Evolutionary conservation across 2,888 invertebrate genomes (phyloP), one percentile per base, ranked within the genome.

Genomic region (Cremastobaeus sp.): DNA sequence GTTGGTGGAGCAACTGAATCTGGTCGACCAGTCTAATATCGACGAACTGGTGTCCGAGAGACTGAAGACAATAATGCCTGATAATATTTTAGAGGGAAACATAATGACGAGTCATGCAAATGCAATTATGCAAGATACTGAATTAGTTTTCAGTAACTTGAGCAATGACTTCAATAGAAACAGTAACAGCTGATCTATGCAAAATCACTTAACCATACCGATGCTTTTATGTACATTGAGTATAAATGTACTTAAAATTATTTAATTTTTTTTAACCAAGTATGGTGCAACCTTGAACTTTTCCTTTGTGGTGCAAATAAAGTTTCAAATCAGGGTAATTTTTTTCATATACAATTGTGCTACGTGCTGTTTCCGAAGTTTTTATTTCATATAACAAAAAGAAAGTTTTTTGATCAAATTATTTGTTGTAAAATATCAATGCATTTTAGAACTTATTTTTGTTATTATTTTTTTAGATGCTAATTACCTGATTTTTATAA

Each of bases 91-190:
- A 25, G 86, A 85, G 17, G 81, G 79, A 21, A 84, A 83, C 81
- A 79, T 86, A 45, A 82, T 85, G 64, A 60, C 82, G 8, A 83
- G 80, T 64, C 82, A 81, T 75, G 71, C 83, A 1, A 83, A 83
- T 76, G 8, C 59, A 0, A 75, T 71, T 15, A 70, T 70, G 59
- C 77, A 84, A 54, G 85, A 85, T 28, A 76, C 85, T 0, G 86
- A 87, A 39, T 78, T 87, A 8, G 87, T 86, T 77, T 88, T 88
- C 68, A 86, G 84, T 30, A 85, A 84, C 34, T 77, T 88, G 14
- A 86, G 84, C 48, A 85, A 86, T 57, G 86, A 88, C 76, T 88
- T 88, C 50, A 85, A 83, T 65, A 79, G 85, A 65, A 86, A 84
- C 73, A 85, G 85, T 17, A 83, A 84, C 47, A 85, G 86, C 78